Evolutionary conservation across 2,113 vertebrate species (phyloP).

Genomic region (Formicarius rufipectus): DNA sequence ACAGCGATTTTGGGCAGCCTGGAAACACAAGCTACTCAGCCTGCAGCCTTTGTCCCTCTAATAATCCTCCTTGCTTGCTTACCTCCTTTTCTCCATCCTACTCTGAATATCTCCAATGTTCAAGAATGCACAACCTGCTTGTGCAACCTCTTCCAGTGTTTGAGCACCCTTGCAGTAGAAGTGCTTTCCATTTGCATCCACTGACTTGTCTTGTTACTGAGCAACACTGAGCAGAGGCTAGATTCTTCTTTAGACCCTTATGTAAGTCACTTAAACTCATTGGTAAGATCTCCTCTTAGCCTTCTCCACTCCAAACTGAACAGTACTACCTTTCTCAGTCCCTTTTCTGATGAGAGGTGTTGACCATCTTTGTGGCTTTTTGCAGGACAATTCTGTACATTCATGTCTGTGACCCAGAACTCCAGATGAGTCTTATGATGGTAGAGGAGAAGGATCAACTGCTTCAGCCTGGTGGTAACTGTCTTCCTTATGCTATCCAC

Average conservation of each 20-base stretch:
- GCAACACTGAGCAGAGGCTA: not conserved
- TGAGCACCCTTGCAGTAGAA: not conserved
- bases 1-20: not conserved
- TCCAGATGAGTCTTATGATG: not conserved
- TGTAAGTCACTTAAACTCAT: not conserved
- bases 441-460: not conserved
- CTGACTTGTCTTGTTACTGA: not conserved
- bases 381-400: not conserved
- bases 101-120: not conserved
- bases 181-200: not conserved
- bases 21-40: not conserved
- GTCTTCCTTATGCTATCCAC: not conserved
- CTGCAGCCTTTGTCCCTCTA: not conserved
- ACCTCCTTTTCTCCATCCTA: not conserved
- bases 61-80: not conserved
- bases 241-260: not conserved
- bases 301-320: not conserved
- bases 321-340: not conserved
- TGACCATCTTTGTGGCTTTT: not conserved
- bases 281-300: not conserved
- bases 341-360: not conserved
- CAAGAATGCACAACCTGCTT: not conserved
- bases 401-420: rapidly evolving
- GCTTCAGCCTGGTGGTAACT: not conserved
- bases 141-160: not conserved